phyloP scores from a whole-genome alignment of 2,797 vertebrate species.

The Acrossocheilus fasciatus region DNA sequence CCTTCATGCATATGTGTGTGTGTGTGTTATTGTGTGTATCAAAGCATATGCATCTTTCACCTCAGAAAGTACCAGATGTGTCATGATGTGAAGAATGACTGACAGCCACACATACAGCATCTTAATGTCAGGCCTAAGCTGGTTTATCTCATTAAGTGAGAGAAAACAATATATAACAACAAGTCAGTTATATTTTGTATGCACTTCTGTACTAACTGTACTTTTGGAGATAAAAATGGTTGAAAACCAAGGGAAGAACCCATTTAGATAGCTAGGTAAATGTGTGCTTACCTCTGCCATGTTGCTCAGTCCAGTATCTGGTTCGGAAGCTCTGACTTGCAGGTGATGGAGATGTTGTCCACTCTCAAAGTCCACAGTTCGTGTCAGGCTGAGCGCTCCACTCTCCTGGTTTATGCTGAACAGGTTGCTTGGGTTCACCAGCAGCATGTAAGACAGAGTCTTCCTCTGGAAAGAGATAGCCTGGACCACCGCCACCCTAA shows the following conservation, averaged over 20 bases:
- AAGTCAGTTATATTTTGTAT: not conserved
- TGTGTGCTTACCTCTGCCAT: conserved; percentile 81
- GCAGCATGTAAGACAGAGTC: conserved; percentile 82
- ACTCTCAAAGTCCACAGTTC: conserved; percentile 83
- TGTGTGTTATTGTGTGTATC: not conserved
- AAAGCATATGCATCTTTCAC: not conserved
- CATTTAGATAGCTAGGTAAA: not conserved
- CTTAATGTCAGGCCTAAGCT: not conserved
- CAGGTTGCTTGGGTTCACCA: conserved; percentile 85
- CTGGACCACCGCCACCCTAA: conserved; percentile 83
- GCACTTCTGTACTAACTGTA: not conserved
- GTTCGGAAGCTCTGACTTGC: conserved; percentile 82
- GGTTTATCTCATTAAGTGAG: not conserved
- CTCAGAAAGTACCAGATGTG: not conserved
- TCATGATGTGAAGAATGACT: conserved; percentile 7
- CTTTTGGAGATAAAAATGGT: not conserved
- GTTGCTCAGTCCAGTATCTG: conserved; percentile 82
- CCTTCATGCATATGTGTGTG: conserved; percentile 13
- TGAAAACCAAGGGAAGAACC: not conserved
- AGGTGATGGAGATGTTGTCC: conserved; percentile 86
- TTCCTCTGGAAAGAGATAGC: conserved; percentile 89
- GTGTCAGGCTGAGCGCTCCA: conserved; percentile 83
- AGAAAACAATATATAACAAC: not conserved
- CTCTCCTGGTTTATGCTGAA: conserved; percentile 86
- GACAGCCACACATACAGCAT: conserved; percentile 13